phyloP scores from a whole-genome alignment of 2,113 vertebrate genomes.

The Silurus asotus region DNA sequence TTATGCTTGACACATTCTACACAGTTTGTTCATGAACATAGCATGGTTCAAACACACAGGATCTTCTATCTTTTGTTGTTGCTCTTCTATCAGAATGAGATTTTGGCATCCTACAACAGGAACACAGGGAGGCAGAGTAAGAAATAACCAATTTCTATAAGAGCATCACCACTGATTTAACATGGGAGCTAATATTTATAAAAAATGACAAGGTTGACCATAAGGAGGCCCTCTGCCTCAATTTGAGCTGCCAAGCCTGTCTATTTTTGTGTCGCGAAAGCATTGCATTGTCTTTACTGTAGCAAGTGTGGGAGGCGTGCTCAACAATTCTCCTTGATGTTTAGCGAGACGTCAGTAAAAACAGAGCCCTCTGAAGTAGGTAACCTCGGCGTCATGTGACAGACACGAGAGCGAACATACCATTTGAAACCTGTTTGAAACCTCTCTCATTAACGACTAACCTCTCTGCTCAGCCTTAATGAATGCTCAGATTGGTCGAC shows the following conservation, averaged over 20 bases:
- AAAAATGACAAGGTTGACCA: constrained; percentile 33
- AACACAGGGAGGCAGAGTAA: neutral
- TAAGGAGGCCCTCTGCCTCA: constrained; percentile 26
- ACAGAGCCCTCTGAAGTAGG: constrained; percentile 46
- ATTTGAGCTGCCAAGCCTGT: constrained; percentile 23
- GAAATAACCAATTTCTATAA: neutral
- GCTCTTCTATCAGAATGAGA: constrained; percentile 6
- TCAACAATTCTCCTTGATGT: constrained; percentile 58
- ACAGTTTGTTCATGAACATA: constrained; percentile 16
- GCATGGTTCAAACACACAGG: neutral
- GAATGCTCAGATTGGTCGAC: constrained; percentile 48
- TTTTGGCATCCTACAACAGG: constrained; percentile 25
- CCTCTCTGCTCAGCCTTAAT: constrained; percentile 56
- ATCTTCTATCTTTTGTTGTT: neutral
- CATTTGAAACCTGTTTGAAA: constrained; percentile 44
- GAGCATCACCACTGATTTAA: neutral
- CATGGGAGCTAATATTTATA: neutral
- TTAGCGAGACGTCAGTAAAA: constrained; percentile 46
- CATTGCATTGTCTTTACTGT: constrained; percentile 29
- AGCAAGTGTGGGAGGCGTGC: constrained; percentile 28
- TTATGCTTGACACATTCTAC: neutral
- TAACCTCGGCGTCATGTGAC: constrained; percentile 48
- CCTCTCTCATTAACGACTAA: constrained; percentile 67
- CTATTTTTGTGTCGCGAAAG: constrained; percentile 27
- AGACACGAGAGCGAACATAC: constrained; percentile 33